These are phyloP conservation scores for Chunga burmeisteri DNA, from an alignment of 2,113 vertebrate genomes.

Conservation along the genomic window DNA sequence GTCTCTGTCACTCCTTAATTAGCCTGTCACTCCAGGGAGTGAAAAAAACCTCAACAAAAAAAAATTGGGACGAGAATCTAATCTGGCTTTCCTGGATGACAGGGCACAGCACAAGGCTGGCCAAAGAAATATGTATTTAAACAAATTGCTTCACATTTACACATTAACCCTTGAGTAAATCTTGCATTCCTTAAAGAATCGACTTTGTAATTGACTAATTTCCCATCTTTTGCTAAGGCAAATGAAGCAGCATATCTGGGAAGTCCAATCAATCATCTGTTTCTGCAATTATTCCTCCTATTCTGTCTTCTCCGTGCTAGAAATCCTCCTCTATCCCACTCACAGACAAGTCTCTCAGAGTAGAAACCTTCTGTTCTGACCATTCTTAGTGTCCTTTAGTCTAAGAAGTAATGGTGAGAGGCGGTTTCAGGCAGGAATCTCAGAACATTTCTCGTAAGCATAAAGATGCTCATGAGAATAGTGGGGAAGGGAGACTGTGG, in stretches of 20 bases:
- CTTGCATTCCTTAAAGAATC: background rate
- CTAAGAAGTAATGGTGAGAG: background rate
- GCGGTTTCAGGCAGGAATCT: background rate
- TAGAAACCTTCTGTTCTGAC: background rate
- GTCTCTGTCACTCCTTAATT: constrained; percentile 45
- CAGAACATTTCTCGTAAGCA: background rate
- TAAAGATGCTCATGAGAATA: background rate
- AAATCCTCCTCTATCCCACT: background rate
- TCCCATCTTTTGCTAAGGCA: background rate
- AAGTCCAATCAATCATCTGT: background rate
- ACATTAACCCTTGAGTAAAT: background rate
- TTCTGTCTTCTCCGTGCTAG: background rate
- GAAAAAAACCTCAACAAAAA: background rate
- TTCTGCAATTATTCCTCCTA: background rate
- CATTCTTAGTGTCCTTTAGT: background rate
- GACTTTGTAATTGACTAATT: background rate
- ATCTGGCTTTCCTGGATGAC: constrained; percentile 43
- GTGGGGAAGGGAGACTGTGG: background rate
- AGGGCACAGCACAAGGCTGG: background rate
- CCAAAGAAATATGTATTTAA: constrained; percentile 21
- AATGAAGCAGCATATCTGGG: background rate
- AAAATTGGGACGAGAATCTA: background rate
- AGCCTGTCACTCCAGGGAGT: constrained; percentile 28
- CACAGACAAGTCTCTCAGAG: background rate
- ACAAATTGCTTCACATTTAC: background rate